Evolutionary conservation across 2,113 vertebrate species (phyloP).

Genomic region (Solenodon paradoxus): DNA sequence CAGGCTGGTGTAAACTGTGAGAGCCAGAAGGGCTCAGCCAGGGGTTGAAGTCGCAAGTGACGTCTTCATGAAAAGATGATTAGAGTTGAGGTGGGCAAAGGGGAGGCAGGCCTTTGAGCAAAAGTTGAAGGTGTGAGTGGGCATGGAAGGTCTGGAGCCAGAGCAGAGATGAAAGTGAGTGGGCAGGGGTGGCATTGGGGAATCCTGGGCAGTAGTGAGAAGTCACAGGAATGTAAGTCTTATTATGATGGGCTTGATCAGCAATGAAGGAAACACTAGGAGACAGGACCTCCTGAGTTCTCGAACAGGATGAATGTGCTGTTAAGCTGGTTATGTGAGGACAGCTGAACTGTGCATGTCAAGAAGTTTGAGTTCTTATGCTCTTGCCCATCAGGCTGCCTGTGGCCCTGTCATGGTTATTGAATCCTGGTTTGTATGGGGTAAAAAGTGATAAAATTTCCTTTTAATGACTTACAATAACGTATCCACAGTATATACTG

Average conservation of each 20-base stretch:
- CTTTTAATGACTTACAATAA: neutral
- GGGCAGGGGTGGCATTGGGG: neutral
- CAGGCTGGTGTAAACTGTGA: neutral
- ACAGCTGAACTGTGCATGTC: neutral
- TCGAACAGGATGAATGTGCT: neutral
- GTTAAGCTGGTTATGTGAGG: neutral
- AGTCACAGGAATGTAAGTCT: neutral
- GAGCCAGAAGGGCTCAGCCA: neutral
- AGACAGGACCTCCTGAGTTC: neutral
- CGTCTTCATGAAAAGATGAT: neutral
- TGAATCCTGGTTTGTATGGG: neutral
- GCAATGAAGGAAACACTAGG: neutral
- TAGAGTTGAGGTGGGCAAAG: neutral
- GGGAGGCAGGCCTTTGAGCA: neutral
- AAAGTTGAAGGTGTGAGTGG: neutral
- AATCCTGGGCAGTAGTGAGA: neutral
- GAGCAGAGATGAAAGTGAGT: neutral
- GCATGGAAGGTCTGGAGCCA: neutral
- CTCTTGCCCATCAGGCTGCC: neutral
- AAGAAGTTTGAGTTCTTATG: neutral
- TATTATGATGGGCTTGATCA: neutral
- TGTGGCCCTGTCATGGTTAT: neutral
- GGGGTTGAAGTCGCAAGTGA: neutral
- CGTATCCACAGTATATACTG: neutral
- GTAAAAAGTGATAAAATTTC: neutral